phyloP scores from a whole-genome alignment of 1,140 invertebrate species.

The Ostrea edulis region DNA sequence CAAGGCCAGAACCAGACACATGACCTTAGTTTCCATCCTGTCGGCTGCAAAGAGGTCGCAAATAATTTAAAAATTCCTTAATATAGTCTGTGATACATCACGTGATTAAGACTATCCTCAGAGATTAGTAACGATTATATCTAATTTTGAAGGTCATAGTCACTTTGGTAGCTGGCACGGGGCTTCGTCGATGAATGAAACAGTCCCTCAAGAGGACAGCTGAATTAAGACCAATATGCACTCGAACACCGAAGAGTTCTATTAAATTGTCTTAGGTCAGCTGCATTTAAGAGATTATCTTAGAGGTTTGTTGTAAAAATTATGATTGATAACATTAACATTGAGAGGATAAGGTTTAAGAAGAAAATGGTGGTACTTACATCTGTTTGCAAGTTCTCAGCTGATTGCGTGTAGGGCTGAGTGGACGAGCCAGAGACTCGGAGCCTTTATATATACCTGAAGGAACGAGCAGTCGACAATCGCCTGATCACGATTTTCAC shows the following conservation, averaged over 20 bases:
- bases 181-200: neutral
- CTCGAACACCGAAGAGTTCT: neutral
- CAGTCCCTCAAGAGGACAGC: neutral
- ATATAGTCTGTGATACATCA: neutral
- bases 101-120: slow-evolving; percentile 13
- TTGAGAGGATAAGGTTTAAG: neutral
- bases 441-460: slow-evolving; percentile 19
- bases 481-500: neutral
- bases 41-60: neutral
- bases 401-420: slow-evolving; percentile 2
- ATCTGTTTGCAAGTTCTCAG: neutral
- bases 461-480: neutral
- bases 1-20: slow-evolving; percentile 2
- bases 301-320: neutral
- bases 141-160: neutral
- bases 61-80: neutral
- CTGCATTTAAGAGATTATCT: neutral
- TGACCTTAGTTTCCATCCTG: slow-evolving; percentile 7
- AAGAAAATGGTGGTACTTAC: neutral
- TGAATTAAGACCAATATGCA: slow-evolving; percentile 9
- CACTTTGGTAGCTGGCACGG: neutral
- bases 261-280: neutral
- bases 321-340: slow-evolving; percentile 3
- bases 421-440: neutral
- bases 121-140: neutral